phyloP scores from a whole-genome alignment of 2,888 invertebrate genomes.

The Glyphotaelius pellucidus region DNA sequence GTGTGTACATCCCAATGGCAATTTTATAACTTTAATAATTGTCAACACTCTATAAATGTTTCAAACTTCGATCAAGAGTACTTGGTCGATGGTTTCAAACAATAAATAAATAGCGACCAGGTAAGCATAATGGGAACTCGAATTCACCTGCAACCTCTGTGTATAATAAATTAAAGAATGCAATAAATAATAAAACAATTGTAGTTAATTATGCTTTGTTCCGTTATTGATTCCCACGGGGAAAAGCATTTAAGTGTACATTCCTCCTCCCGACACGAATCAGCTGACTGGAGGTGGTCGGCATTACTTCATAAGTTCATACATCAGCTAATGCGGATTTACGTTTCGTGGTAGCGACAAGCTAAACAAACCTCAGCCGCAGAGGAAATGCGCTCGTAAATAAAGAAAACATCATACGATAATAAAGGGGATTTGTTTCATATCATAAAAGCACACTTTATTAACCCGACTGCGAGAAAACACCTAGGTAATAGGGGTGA shows the following conservation, averaged over 20 bases:
- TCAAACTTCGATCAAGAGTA: too few species aligned
- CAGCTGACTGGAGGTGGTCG: not conserved
- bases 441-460: constrained; percentile 11
- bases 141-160: too few species aligned
- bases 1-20: too few species aligned
- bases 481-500: not conserved
- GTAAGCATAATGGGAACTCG: too few species aligned
- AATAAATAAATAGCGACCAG: too few species aligned
- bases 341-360: constrained; percentile 5
- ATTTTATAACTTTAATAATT: too few species aligned
- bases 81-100: too few species aligned
- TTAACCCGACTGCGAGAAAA: not conserved
- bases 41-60: too few species aligned
- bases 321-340: not conserved
- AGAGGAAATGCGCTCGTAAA: constrained; percentile 21
- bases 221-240: not conserved
- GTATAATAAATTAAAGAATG: too few species aligned
- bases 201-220: not conserved
- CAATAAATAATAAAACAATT: not conserved
- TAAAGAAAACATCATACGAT: constrained; percentile 8
- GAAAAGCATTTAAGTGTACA: not conserved
- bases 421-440: not conserved
- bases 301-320: not conserved
- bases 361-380: constrained; percentile 10
- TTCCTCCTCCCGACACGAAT: not conserved